Evolutionary conservation across 2,797 vertebrate genomes (phyloP).

Genomic region (Smutsia gigantea): DNA sequence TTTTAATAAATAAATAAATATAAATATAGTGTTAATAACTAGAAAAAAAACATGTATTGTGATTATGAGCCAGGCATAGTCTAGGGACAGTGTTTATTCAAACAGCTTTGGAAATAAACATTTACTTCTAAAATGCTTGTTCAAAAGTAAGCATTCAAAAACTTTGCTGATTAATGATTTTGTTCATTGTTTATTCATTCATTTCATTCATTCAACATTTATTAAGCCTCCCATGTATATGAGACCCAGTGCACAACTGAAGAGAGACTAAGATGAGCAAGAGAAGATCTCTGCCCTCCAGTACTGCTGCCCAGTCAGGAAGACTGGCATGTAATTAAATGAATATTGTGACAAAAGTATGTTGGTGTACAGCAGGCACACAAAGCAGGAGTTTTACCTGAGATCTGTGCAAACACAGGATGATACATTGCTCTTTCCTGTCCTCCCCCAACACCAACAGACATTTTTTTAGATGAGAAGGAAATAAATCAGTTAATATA

Average conservation of each 20-base stretch:
- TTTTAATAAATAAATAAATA: too few species aligned
- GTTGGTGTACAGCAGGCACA: neutral
- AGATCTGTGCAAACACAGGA: neutral
- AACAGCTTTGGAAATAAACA: slow-evolving; percentile 13
- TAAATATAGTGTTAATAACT: too few species aligned
- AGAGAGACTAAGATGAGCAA: neutral
- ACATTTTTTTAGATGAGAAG: neutral
- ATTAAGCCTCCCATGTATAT: neutral
- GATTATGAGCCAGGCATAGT: neutral
- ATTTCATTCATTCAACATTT: neutral
- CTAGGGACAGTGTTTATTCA: neutral
- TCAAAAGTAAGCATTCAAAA: neutral
- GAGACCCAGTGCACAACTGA: neutral
- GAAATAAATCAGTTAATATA: neutral
- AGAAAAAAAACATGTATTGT: too few species aligned
- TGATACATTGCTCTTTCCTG: neutral
- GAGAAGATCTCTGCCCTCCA: neutral
- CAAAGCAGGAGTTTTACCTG: neutral
- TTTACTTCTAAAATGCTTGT: neutral
- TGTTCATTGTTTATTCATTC: neutral
- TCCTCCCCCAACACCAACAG: neutral
- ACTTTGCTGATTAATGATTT: neutral
- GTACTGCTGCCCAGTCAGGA: neutral
- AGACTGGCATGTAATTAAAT: neutral
- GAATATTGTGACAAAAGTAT: neutral